Base-by-base conservation (phyloP, 2,888 invertebrate genomes). In the Malthinus flaveolus region DNA sequence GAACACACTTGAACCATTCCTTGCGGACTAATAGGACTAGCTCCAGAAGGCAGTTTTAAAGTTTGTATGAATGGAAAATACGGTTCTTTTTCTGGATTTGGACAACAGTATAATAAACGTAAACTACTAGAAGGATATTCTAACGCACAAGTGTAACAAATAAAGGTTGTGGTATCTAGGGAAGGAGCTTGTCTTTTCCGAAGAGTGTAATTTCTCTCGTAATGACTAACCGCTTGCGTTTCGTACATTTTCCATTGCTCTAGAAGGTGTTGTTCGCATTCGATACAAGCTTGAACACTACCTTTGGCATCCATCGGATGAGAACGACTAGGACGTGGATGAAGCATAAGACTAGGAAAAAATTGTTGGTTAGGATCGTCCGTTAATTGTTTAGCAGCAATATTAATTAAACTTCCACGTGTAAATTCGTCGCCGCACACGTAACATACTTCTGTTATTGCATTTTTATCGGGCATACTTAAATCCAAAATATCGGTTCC, bases 381-480 rank as follows among this genome's bases (percentile, higher is more conserved):
- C 55, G 79, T 76, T 66, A 81, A 73, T 65, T 82, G 84, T 70
- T 85, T 85, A 15, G 85, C 83, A 57, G 83, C 83, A 49, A 87
- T 82, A 68, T 90, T 89, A 73, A 86, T 86, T 31, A 93, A 83
- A 64, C 92, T 90, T 64, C 93, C 93, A 56, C 91, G 85, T 67
- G 88, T 86, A 78, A 89, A 91, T 78, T 93, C 93, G 75, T 93
- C 93, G 12, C 94, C 94, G 79, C 94, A 94, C 10, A 93, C 90
- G 79, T 93, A 94, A 79, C 92, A 93, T 50, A 93, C 93, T 80
- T 93, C 93, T 13, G 92, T 93, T 68, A 90, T 87, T 9, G 93
- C 90, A 81, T 93, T 93, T 82, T 93, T 93, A 79, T 93, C 93
- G 8, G 93, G 93, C 93, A 94, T 93, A 62, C 93, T 93, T 59